A percentile compares a stretch with the other conserved stretches of the same genome.
Evolutionary conservation across 2,797 vertebrate genomes (phyloP).

Genomic region (Rousettus madagascariensis): DNA sequence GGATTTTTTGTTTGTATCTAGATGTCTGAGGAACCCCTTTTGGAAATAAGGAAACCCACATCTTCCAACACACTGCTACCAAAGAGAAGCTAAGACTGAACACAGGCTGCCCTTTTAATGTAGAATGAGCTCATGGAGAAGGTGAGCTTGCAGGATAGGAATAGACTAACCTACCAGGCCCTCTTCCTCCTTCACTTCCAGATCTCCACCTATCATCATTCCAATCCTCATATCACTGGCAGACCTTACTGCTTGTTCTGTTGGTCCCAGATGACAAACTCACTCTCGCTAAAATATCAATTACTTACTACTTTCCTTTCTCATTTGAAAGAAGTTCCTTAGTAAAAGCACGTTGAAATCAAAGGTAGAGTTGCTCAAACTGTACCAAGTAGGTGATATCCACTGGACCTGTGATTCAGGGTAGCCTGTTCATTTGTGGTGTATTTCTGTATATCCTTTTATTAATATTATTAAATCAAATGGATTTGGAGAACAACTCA

Average conservation of each 20-base stretch:
- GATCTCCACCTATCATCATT: background rate
- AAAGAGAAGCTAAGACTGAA: background rate
- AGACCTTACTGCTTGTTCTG: background rate
- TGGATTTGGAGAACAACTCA: background rate
- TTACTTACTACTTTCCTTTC: background rate
- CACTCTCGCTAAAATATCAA: background rate
- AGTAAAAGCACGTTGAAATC: background rate
- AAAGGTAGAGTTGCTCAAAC: background rate
- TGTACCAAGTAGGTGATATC: background rate
- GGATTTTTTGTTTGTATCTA: slow-evolving; percentile 47
- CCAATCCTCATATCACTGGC: background rate
- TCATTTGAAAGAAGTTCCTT: background rate
- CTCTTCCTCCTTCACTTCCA: background rate
- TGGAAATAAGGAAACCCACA: background rate
- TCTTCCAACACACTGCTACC: background rate
- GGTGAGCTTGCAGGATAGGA: background rate
- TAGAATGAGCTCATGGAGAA: background rate
- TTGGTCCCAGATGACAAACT: background rate
- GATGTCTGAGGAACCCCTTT: background rate
- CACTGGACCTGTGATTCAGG: background rate
- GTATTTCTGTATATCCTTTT: background rate
- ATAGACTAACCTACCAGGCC: background rate
- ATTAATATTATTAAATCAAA: background rate
- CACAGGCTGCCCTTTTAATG: background rate
- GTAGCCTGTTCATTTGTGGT: background rate